Evolutionary conservation across 2,113 vertebrate genomes (phyloP).

Genomic region (Hucho hucho): DNA sequence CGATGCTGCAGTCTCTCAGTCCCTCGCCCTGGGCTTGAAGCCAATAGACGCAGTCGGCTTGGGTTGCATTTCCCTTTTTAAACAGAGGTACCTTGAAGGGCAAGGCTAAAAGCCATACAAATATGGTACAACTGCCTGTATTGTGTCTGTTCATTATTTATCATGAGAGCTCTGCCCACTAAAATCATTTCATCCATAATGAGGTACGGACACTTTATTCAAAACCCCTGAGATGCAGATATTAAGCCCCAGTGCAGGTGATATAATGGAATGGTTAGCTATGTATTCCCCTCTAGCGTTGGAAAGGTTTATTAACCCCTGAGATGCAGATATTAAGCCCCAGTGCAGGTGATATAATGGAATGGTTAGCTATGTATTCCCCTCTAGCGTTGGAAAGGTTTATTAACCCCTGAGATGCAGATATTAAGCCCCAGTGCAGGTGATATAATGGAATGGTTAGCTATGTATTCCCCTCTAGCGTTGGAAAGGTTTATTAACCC

Average conservation of each 20-base stretch:
- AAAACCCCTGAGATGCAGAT: too few relatives aligned
- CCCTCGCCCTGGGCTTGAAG: too few relatives aligned
- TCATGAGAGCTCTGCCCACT: constrained; percentile 18
- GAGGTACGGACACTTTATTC: constrained; percentile 17
- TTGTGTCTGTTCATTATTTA: constrained; percentile 37
- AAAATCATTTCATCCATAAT: constrained; percentile 16
- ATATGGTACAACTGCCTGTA: constrained; percentile 14
- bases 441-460: neutral
- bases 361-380: too few relatives aligned
- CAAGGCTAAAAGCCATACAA: constrained; percentile 40
- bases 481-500: too few relatives aligned
- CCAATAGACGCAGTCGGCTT: constrained; percentile 7
- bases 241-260: neutral
- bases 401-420: too few relatives aligned
- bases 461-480: too few relatives aligned
- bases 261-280: neutral
- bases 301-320: too few relatives aligned
- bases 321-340: too few relatives aligned
- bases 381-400: too few relatives aligned
- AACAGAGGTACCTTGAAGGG: constrained; percentile 32
- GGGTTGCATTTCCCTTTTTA: constrained; percentile 29
- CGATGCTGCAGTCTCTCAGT: too few relatives aligned
- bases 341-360: neutral
- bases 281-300: too few relatives aligned
- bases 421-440: neutral